phyloP scores from a whole-genome alignment of 1,140 invertebrate species.

The Tetragnatha versicolor region DNA sequence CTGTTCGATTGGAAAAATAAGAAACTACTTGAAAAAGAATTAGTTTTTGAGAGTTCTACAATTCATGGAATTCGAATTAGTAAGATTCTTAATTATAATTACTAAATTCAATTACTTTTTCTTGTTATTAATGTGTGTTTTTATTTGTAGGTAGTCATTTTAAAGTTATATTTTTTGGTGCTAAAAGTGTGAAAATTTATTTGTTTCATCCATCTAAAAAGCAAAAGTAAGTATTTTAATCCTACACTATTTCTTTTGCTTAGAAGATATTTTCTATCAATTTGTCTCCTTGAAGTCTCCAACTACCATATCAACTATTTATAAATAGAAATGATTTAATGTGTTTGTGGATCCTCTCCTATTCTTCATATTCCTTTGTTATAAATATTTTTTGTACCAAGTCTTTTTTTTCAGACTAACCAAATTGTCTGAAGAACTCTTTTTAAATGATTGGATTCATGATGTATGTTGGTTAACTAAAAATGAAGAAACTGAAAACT shows the following conservation, averaged over 20 bases:
- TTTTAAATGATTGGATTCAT: constrained; percentile 35
- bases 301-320: not conserved
- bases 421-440: not conserved
- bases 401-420: not conserved
- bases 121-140: not conserved
- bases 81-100: not conserved
- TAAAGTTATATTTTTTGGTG: constrained; percentile 26
- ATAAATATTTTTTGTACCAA: not conserved
- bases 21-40: not conserved
- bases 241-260: not conserved
- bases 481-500: not conserved
- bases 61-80: constrained; percentile 34
- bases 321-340: not conserved
- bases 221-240: not conserved
- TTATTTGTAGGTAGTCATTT: not conserved
- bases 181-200: constrained; percentile 18
- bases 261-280: not conserved
- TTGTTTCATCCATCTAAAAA: not conserved
- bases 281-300: not conserved
- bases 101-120: not conserved
- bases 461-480: constrained; percentile 5
- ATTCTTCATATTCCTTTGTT: no score
- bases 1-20: constrained; percentile 10
- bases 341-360: not conserved
- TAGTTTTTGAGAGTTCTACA: constrained; percentile 22